Conservation (phyloP, 1,140 invertebrate genomes). For the Microplitis mediator region DNA sequence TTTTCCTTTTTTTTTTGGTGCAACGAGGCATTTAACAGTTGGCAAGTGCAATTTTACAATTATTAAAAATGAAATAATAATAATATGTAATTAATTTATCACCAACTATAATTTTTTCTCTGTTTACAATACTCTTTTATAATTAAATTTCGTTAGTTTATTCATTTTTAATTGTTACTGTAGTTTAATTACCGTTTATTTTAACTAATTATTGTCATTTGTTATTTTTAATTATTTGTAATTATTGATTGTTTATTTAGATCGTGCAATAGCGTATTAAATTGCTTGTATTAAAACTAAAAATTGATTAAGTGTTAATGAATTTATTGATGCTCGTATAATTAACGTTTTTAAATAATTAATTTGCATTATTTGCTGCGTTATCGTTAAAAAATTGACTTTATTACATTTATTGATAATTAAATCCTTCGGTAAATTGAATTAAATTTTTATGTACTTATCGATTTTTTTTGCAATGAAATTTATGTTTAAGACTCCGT, state of each 20-base stretch:
- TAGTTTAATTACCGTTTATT: background rate
- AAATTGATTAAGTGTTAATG: background rate
- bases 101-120: background rate
- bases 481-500: too few relatives aligned
- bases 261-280: conserved; percentile 1
- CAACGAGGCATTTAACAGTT: conserved; percentile 41
- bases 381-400: too few relatives aligned
- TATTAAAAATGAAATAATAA: too few relatives aligned
- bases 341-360: background rate
- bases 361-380: too few relatives aligned
- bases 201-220: too few relatives aligned
- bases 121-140: background rate
- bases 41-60: conserved; percentile 53
- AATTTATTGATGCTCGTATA: background rate
- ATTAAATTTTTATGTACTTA: too few relatives aligned
- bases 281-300: background rate
- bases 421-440: too few relatives aligned
- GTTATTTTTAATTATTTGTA: too few relatives aligned
- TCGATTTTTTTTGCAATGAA: too few relatives aligned
- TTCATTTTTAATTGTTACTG: background rate
- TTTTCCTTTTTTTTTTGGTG: conserved; percentile 5
- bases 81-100: conserved; percentile 13
- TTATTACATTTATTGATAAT: too few relatives aligned
- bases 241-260: background rate
- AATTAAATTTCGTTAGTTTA: background rate